Evolutionary conservation across 2,797 vertebrate genomes (phyloP).

Genomic region (Hephaestus fuliginosus): DNA sequence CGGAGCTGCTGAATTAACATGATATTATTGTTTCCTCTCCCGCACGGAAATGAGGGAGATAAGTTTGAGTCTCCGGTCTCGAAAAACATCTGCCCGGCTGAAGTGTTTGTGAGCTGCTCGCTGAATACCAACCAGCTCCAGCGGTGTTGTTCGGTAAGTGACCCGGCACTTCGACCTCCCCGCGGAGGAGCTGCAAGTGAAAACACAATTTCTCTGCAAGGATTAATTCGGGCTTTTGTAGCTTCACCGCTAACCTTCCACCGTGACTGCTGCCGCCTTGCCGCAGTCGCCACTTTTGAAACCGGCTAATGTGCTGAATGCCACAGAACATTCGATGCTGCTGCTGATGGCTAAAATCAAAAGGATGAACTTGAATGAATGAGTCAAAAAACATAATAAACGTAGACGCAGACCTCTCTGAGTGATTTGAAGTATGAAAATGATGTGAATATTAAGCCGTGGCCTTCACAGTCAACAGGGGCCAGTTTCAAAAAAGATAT

Average conservation of each 20-base stretch:
- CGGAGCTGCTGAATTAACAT: neutral
- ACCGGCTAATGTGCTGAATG: slow-evolving; percentile 7
- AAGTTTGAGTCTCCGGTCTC: neutral
- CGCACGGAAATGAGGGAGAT: neutral
- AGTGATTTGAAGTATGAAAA: neutral
- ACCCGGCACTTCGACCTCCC: slow-evolving; percentile 21
- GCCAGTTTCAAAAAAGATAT: neutral
- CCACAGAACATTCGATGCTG: neutral
- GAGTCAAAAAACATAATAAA: neutral
- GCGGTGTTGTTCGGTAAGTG: slow-evolving; percentile 30
- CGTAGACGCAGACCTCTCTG: neutral
- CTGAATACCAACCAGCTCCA: slow-evolving; percentile 14
- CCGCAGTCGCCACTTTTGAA: neutral
- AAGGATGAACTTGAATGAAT: neutral
- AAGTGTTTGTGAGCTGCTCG: slow-evolving; percentile 5
- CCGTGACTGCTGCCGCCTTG: neutral
- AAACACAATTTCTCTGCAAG: slow-evolving; percentile 24
- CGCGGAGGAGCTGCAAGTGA: slow-evolving; percentile 18
- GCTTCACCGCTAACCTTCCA: slow-evolving; percentile 14
- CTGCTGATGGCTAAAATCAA: neutral
- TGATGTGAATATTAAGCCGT: neutral
- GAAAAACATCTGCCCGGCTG: slow-evolving; percentile 23
- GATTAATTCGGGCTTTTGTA: slow-evolving; percentile 16
- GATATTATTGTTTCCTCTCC: neutral
- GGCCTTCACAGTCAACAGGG: neutral